Evolutionary conservation across 2,888 invertebrate genomes (phyloP).

Genomic region (Chalcosyrphus nemorum): DNA sequence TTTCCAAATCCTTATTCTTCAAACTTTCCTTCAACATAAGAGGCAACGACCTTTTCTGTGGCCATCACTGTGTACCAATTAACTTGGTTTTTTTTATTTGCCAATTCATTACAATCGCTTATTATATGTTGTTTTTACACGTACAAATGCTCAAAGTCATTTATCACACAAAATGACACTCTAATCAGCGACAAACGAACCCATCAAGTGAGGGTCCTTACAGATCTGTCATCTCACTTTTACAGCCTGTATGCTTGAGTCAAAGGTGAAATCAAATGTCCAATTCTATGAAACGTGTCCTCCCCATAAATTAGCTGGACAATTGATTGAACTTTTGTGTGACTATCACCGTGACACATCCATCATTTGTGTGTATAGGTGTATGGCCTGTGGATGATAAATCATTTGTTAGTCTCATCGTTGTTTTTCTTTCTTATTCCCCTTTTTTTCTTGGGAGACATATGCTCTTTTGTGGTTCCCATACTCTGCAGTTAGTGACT

Average conservation of each 20-base stretch:
- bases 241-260: neutral
- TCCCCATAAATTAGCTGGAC: constrained; percentile 30
- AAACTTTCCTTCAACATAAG: too few species aligned
- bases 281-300: constrained; percentile 21
- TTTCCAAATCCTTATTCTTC: too few species aligned
- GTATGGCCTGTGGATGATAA: constrained; percentile 15
- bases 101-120: neutral
- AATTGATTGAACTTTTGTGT: constrained; percentile 46
- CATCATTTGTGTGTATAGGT: constrained; percentile 20
- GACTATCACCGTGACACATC: constrained; percentile 27
- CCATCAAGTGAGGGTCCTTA: constrained; percentile 16
- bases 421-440: neutral
- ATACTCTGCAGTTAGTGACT: neutral
- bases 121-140: neutral
- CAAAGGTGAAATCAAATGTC: constrained; percentile 43
- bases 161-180: constrained; percentile 45
- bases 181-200: constrained; percentile 33
- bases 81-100: neutral
- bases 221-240: constrained; percentile 32
- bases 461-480: neutral
- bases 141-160: constrained; percentile 14
- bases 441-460: neutral
- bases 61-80: neutral
- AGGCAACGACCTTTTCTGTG: too few species aligned
- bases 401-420: constrained; percentile 25